Percentiles rank a stretch among this genome's conserved stretches.
phyloP scores from a whole-genome alignment of 1,140 invertebrate genomes.

The Samia ricini region DNA sequence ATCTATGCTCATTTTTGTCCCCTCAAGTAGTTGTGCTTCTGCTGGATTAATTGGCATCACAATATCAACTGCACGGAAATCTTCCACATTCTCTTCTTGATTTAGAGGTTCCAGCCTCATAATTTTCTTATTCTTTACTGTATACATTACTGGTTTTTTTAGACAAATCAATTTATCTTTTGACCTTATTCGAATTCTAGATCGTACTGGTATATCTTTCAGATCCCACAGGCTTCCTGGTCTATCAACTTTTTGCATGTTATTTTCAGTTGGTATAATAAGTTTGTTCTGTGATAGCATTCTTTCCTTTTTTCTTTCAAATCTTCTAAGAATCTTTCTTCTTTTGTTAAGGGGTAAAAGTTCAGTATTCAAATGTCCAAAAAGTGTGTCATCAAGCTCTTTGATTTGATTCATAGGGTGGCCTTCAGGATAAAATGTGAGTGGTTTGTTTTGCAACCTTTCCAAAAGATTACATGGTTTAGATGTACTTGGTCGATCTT shows the following conservation, averaged over 20 bases:
- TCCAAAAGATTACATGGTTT: background rate
- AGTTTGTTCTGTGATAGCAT: slow-evolving; percentile 41
- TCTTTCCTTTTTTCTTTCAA: slow-evolving; percentile 57
- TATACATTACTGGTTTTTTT: slow-evolving; percentile 57
- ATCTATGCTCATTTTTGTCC: slow-evolving; percentile 65
- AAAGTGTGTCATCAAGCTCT: slow-evolving; percentile 50
- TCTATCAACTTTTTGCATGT: slow-evolving; percentile 28
- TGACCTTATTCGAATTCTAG: slow-evolving; percentile 13
- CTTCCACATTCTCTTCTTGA: slow-evolving; percentile 12
- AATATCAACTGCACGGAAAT: slow-evolving; percentile 56
- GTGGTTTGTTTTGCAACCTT: slow-evolving; percentile 27
- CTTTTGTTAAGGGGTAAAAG: slow-evolving; percentile 56
- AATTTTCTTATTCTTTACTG: slow-evolving; percentile 63
- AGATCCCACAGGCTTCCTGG: slow-evolving; percentile 61
- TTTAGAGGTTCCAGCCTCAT: slow-evolving; percentile 49
- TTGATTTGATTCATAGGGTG: slow-evolving; percentile 65
- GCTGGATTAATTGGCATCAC: slow-evolving; percentile 56
- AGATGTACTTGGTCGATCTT: slow-evolving; percentile 38
- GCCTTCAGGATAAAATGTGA: slow-evolving; percentile 49
- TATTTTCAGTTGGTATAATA: slow-evolving; percentile 24
- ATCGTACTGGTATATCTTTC: slow-evolving; percentile 32
- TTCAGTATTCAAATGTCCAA: slow-evolving; percentile 50
- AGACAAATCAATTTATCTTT: slow-evolving; percentile 36
- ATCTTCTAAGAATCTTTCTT: slow-evolving; percentile 53
- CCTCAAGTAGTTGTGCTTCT: slow-evolving; percentile 58